Evolutionary conservation across 1,140 invertebrate species (phyloP).

Genomic region (Cataglyphis hispanica): DNA sequence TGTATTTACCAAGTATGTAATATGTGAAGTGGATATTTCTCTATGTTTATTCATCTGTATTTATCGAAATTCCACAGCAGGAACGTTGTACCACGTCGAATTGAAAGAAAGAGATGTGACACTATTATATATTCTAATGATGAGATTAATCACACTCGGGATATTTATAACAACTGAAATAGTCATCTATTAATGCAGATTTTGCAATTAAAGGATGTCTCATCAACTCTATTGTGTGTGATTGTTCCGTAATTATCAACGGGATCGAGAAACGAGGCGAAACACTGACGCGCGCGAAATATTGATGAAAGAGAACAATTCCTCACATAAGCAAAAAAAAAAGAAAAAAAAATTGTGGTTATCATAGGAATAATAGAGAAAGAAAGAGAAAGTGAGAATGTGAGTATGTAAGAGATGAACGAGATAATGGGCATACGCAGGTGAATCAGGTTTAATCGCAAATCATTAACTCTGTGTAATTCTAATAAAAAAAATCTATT

Average conservation of each 20-base stretch:
- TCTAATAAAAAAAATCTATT: conserved; percentile 84
- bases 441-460: conserved; percentile 65
- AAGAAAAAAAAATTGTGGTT: conserved; percentile 58
- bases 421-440: conserved; percentile 60
- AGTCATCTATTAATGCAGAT: conserved; percentile 32
- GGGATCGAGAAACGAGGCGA: conserved; percentile 58
- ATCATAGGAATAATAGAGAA: conserved; percentile 50
- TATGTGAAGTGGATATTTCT: not conserved
- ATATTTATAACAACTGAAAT: not conserved
- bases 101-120: not conserved
- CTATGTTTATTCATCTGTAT: not conserved
- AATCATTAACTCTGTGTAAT: conserved; percentile 83
- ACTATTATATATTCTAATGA: not conserved
- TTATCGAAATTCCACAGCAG: not conserved
- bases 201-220: not conserved
- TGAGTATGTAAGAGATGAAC: conserved; percentile 45
- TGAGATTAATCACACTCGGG: not conserved
- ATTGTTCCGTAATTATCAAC: not conserved
- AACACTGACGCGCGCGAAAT: conserved; percentile 66
- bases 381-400: conserved; percentile 41
- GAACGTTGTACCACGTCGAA: too few species aligned
- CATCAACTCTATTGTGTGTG: not conserved
- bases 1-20: not conserved
- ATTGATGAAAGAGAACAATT: conserved; percentile 78
- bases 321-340: conserved; percentile 72